These are phyloP conservation scores for Phania funesta DNA, from an alignment of 2,888 invertebrate species.

Conservation along the genomic window DNA sequence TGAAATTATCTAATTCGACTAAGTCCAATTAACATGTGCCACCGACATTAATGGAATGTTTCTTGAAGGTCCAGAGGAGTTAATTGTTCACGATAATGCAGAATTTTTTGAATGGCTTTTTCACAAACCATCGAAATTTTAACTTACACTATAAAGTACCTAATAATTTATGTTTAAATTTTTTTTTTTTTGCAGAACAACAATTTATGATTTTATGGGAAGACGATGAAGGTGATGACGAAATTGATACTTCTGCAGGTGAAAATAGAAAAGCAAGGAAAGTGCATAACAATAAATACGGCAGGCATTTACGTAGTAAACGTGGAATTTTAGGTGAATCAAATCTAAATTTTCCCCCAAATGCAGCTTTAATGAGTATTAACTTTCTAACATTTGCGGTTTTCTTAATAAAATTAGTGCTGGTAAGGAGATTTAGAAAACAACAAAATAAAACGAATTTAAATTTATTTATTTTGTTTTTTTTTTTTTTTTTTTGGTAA, in stretches of 20 bases:
- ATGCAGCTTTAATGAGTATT: slow-evolving; percentile 90
- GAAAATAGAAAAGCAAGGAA: not conserved
- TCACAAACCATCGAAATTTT: too few species aligned
- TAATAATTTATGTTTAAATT: too few species aligned
- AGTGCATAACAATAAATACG: slow-evolving; percentile 28
- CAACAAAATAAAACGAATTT: not conserved
- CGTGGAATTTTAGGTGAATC: slow-evolving; percentile 80
- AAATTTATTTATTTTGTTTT: not conserved
- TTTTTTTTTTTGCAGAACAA: slow-evolving; percentile 77
- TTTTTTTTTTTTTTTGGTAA: slow-evolving; percentile 71
- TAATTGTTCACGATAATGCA: too few species aligned
- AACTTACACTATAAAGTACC: too few species aligned
- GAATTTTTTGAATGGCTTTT: too few species aligned
- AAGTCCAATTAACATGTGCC: too few species aligned
- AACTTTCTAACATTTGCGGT: slow-evolving; percentile 92
- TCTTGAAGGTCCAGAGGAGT: too few species aligned
- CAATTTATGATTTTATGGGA: slow-evolving; percentile 82
- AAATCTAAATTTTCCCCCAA: slow-evolving; percentile 89
- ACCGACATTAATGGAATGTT: too few species aligned
- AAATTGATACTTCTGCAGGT: not conserved
- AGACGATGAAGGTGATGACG: slow-evolving; percentile 44
- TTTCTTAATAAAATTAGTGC: slow-evolving; percentile 89
- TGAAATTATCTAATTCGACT: too few species aligned
- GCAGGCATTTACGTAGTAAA: slow-evolving; percentile 71
- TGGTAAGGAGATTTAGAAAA: slow-evolving; percentile 85